Evolutionary conservation across 2,113 vertebrate genomes (phyloP).

Genomic region (Pteruthius melanotis): DNA sequence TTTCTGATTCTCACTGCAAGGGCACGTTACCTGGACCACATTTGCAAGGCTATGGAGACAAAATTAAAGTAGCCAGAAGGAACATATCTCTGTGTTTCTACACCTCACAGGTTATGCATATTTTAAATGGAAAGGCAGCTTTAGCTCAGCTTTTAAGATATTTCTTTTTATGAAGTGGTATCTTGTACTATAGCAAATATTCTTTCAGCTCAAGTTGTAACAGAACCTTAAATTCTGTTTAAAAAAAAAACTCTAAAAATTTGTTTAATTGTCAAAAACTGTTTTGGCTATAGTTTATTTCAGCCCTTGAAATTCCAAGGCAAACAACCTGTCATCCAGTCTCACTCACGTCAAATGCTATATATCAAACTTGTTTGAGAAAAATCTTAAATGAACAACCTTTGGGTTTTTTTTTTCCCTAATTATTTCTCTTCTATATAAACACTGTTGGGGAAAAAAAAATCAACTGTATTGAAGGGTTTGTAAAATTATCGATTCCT

Average conservation of each 20-base stretch:
- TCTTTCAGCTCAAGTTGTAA: background rate
- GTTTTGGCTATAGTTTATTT: background rate
- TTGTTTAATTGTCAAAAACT: background rate
- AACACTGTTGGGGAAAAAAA: background rate
- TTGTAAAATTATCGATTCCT: conserved; percentile 21
- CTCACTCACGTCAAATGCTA: background rate
- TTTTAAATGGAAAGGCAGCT: background rate
- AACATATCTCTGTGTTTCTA: background rate
- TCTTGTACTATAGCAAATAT: background rate
- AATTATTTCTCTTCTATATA: background rate
- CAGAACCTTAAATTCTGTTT: background rate
- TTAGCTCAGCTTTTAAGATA: background rate
- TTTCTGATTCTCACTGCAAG: background rate
- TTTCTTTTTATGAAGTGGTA: background rate
- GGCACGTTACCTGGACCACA: background rate
- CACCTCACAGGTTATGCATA: background rate
- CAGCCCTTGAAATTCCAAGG: background rate
- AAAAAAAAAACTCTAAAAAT: background rate
- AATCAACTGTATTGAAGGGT: background rate
- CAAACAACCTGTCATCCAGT: background rate
- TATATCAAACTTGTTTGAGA: background rate
- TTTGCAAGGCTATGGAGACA: background rate
- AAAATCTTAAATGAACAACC: background rate
- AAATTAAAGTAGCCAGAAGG: conserved; percentile 3
- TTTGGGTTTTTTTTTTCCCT: background rate